Conservation (phyloP, 1,140 invertebrate species). For the Eueides isabella region DNA sequence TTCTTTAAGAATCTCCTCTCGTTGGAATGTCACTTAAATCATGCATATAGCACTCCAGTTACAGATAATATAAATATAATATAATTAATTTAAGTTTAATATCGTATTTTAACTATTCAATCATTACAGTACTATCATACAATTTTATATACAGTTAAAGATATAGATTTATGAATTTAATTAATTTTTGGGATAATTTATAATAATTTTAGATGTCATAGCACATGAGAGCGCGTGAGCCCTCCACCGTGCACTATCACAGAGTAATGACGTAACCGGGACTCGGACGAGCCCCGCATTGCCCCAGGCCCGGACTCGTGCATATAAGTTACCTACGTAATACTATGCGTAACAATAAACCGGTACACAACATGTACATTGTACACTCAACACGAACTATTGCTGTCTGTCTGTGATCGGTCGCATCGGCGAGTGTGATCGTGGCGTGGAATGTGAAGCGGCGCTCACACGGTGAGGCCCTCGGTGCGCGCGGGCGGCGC, state of each 20-base stretch:
- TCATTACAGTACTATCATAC: conserved; percentile 74
- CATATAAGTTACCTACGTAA: conserved; percentile 77
- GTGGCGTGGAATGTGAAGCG: conserved; percentile 62
- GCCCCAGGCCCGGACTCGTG: conserved; percentile 79
- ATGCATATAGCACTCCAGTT: conserved; percentile 77
- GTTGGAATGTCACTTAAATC: conserved; percentile 79
- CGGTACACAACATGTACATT: conserved; percentile 71
- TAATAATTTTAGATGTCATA: conserved; percentile 78
- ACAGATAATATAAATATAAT: conserved; percentile 63
- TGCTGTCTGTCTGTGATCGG: conserved; percentile 17
- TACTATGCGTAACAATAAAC: conserved; percentile 75
- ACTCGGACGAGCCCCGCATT: conserved; percentile 68
- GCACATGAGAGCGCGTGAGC: conserved; percentile 69
- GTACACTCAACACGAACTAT: conserved; percentile 63
- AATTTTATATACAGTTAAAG: conserved; percentile 77
- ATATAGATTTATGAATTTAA: conserved; percentile 78
- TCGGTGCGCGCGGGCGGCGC: conserved; percentile 71
- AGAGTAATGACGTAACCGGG: conserved; percentile 79
- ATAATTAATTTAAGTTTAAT: conserved; percentile 59
- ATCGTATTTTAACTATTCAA: conserved; percentile 60
- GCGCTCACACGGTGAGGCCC: conserved; percentile 68
- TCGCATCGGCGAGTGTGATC: too few species aligned
- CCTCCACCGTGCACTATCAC: conserved; percentile 76
- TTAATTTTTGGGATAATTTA: conserved; percentile 82
- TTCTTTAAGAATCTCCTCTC: conserved; percentile 50